Evolutionary conservation across 2,888 invertebrate genomes (phyloP).

Genomic region (Caenorhabditis afra): DNA sequence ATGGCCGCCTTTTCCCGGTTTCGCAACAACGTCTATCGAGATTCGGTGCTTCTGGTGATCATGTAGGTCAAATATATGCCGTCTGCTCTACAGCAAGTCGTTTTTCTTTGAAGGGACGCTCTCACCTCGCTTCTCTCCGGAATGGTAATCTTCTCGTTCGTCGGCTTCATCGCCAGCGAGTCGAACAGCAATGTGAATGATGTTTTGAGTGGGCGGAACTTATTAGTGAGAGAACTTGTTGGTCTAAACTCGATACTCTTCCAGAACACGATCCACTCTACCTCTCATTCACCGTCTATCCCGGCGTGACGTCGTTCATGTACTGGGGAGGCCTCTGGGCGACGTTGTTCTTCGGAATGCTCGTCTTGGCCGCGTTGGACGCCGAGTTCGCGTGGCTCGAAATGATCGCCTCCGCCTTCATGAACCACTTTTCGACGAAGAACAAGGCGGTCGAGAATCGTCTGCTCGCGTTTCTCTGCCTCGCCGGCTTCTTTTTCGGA

Average conservation of each 20-base stretch:
- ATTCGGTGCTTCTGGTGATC: slow-evolving; percentile 74
- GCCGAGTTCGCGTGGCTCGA: slow-evolving; percentile 75
- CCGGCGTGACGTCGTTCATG: slow-evolving; percentile 77
- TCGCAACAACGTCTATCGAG: slow-evolving; percentile 79
- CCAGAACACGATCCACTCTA: slow-evolving; percentile 76
- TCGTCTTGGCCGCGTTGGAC: slow-evolving; percentile 73
- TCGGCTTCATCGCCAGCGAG: slow-evolving; percentile 74
- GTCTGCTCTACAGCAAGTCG: too few species aligned
- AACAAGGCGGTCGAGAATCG: slow-evolving; percentile 75
- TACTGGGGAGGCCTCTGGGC: slow-evolving; percentile 77
- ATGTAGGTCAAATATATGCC: slow-evolving; percentile 68
- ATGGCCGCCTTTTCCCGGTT: slow-evolving; percentile 78
- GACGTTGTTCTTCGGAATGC: slow-evolving; percentile 75
- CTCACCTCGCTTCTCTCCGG: slow-evolving; percentile 76
- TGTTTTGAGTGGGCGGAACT: slow-evolving; percentile 66
- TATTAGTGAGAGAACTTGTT: background rate
- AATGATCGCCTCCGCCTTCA: slow-evolving; percentile 77
- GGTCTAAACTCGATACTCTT: background rate
- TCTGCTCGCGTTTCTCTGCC: slow-evolving; percentile 70
- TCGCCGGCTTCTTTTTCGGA: slow-evolving; percentile 76
- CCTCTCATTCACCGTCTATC: slow-evolving; percentile 77
- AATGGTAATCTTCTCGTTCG: slow-evolving; percentile 78
- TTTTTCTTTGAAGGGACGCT: slow-evolving; percentile 71
- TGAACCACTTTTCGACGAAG: slow-evolving; percentile 75
- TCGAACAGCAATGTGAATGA: slow-evolving; percentile 67